Conservation (phyloP, 2,797 vertebrate genomes). For the Parotocinclus haroldoi region DNA sequence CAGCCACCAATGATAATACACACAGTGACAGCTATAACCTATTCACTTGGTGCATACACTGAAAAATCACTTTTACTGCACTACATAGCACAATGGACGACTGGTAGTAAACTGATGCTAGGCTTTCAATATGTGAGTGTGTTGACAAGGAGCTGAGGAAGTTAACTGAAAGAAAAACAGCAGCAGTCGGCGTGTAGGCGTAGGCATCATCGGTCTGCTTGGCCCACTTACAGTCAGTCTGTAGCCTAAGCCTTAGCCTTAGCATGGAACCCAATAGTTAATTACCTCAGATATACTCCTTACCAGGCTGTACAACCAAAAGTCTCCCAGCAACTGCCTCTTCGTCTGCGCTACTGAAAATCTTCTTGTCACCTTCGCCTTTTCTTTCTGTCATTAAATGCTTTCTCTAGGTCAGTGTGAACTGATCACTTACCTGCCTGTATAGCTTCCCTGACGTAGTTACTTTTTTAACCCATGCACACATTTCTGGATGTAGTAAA, state of each 20-base stretch:
- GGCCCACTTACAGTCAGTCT: conserved; percentile 16
- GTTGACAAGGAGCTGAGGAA: conserved; percentile 61
- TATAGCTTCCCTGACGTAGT: too few species aligned
- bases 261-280: conserved; percentile 1
- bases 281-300: neutral
- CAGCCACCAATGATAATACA: neutral
- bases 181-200: conserved; percentile 62
- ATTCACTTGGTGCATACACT: conserved; percentile 25
- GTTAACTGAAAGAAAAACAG: conserved; percentile 76
- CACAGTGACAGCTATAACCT: conserved; percentile 35
- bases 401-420: conserved; percentile 19
- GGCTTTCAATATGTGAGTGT: conserved; percentile 55
- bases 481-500: too few species aligned
- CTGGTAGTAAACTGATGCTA: conserved; percentile 23
- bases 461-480: too few species aligned
- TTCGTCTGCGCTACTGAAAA: neutral
- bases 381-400: conserved; percentile 30
- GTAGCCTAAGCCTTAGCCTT: conserved; percentile 13
- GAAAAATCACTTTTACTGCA: conserved; percentile 29
- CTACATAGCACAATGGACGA: conserved; percentile 15
- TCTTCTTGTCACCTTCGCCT: conserved; percentile 11
- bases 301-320: conserved; percentile 4
- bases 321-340: neutral
- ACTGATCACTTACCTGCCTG: neutral
- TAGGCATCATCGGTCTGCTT: conserved; percentile 13